Percentiles rank a stretch among this genome's conserved stretches.
Conservation (phyloP, 2,888 invertebrate species). For the Trachelus stipa region DNA sequence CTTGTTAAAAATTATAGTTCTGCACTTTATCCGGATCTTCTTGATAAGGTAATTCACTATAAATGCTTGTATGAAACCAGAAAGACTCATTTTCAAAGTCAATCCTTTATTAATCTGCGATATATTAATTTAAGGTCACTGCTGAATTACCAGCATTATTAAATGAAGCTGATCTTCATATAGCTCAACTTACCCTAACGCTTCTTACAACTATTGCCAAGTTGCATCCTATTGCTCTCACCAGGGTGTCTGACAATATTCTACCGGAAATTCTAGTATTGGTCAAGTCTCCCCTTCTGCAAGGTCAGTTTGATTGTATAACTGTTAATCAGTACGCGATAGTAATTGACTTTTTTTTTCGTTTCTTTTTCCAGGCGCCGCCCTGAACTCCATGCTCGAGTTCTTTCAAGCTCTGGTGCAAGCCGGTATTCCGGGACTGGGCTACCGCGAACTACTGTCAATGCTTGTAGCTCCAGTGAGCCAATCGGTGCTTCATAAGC, state of each 20-base stretch:
- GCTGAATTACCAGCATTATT: slow-evolving; percentile 91
- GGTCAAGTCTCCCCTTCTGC: slow-evolving; percentile 91
- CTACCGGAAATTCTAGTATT: slow-evolving; percentile 87
- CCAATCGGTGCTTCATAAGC: slow-evolving; percentile 68
- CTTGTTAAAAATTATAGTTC: slow-evolving; percentile 89
- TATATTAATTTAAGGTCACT: slow-evolving; percentile 72
- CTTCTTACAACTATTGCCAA: slow-evolving; percentile 86
- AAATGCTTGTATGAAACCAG: background rate
- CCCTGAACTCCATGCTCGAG: slow-evolving; percentile 89
- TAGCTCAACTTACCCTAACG: slow-evolving; percentile 90
- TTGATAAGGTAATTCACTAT: slow-evolving; percentile 72
- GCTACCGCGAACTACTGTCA: slow-evolving; percentile 83
- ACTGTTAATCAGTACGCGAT: slow-evolving; percentile 6
- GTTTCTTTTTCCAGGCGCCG: slow-evolving; percentile 75
- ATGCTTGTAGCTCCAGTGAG: slow-evolving; percentile 80
- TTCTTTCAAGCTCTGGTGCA: slow-evolving; percentile 93
- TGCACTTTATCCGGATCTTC: slow-evolving; percentile 76
- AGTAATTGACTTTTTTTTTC: background rate
- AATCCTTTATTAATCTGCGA: background rate
- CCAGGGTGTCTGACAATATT: slow-evolving; percentile 78
- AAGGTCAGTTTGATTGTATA: slow-evolving; percentile 71
- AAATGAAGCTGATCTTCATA: slow-evolving; percentile 95
- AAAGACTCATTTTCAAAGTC: background rate
- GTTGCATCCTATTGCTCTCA: slow-evolving; percentile 82
- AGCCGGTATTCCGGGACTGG: slow-evolving; percentile 82